These are phyloP conservation scores for Recurvirostra avosetta DNA, from an alignment of 2,113 vertebrate species.

Conservation along the genomic window DNA sequence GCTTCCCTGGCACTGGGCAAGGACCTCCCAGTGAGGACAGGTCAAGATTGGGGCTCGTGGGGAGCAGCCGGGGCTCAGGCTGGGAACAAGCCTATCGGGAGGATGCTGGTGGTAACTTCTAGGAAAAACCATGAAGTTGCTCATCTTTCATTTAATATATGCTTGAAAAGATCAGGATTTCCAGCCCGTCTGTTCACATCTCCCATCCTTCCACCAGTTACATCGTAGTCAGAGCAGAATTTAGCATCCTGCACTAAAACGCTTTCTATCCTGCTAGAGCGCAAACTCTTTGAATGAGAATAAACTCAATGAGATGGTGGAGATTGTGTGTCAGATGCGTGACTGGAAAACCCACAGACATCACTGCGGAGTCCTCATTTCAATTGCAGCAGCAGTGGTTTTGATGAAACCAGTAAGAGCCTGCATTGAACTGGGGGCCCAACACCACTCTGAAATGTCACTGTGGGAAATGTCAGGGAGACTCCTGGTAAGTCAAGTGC, in stretches of 20 bases:
- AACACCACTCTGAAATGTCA: background rate
- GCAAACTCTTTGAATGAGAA: background rate
- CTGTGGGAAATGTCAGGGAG: background rate
- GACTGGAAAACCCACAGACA: background rate
- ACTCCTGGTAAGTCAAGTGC: background rate
- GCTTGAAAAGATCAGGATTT: background rate
- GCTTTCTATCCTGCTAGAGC: background rate
- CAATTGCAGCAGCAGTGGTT: background rate
- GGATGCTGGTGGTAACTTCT: background rate
- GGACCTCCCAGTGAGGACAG: background rate
- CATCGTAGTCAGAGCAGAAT: background rate
- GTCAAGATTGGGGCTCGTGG: background rate
- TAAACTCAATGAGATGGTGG: too few relatives aligned
- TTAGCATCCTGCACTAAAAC: background rate
- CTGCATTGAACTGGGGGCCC: background rate
- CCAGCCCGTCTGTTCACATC: background rate
- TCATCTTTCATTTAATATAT: background rate
- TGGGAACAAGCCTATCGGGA: background rate
- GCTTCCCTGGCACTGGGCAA: background rate
- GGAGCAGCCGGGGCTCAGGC: background rate
- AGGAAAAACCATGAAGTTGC: background rate
- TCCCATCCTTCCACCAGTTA: background rate
- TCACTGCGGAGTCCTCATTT: background rate
- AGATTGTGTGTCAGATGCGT: rapidly evolving
- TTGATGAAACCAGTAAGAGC: background rate